Base-by-base conservation (phyloP, 35 echinoderm and acorn worm species). In the Strongylocentrotus purpuratus region DNA sequence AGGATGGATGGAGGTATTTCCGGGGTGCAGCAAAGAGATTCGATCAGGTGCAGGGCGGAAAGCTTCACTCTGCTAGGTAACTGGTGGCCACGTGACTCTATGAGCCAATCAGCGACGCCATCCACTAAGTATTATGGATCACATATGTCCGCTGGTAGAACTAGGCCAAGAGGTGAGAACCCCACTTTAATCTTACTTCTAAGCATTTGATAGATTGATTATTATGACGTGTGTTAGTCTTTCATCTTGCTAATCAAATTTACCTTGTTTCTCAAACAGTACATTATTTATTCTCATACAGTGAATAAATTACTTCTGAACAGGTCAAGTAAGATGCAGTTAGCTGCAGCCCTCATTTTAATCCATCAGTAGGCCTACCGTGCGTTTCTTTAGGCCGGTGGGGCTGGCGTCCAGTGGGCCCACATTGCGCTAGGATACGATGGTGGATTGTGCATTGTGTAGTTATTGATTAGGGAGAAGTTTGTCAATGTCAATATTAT, bases 31-130 rank as follows among this genome's bases (percentile, higher is more conserved):
- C n/a, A n/a, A n/a, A n/a, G n/a, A n/a, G n/a, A n/a, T n/a, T n/a
- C n/a, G n/a, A n/a, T n/a, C n/a, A n/a, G n/a, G n/a, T n/a, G n/a
- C n/a, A n/a, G n/a, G n/a, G n/a, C n/a, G n/a, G n/a, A 33, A 89
- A 89, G 87, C 87, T 89, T 89, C 87, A 33, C 87, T 89, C 87
- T 89, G 87, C 87, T 89, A 89, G 32, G 33, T 33, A 18, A 45
- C 32, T 45, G 0, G 5, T 45, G 32, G 14, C 20, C 87, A 89
- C 25, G 87, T 89, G 87, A 89, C 45, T 20, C n/a, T n/a, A 45
- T 89, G 8, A 89, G 20, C 87, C 87, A 89, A 89, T 89, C 87
- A 33, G 20, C 2, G 11, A 45, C 87, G 33, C 4, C 45, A 15
- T 11, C 18, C 22, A 31, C 7, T 33, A 18, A 18, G 9, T 11